Evolutionary conservation across 2,797 vertebrate species (phyloP), one percentile per base, ranked within the genome.

Genomic region (Selene dorsalis): DNA sequence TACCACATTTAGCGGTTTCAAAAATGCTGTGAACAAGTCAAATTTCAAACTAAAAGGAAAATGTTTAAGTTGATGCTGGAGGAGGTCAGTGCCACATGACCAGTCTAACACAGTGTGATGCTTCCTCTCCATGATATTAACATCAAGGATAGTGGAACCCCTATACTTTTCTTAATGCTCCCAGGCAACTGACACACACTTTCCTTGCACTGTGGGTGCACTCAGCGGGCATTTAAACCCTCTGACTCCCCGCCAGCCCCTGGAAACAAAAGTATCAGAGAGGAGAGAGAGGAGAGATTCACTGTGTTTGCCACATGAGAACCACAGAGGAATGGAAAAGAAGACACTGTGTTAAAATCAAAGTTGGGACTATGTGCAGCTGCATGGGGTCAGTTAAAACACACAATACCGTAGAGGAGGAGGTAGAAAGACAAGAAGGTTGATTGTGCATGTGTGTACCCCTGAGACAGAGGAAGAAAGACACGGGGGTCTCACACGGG

Each of bases 201-300:
- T 80, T 68, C 32, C 50, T 57, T 56, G 72, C 66, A 39, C 43
- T n/a, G 26, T 73, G 69, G 81, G 85, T 78, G 63, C 7, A 6
- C 78, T 75, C 87, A 73, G 88, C 55, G 75, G 77, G 79, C 50
- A 55, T 83, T 74, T 65, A 84, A 76, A 69, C 58, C 72, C 56
- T 84, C 52, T 82, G 77, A 88, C 70, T 85, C 82, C 58, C 55
- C 32, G 47, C 45, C 45, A 39, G 24, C 39, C 24, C 59, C 45
- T 66, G 58, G 75, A 86, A 83, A 73, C 24, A 35, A 82, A 84
- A 69, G 59, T 77, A 56, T 74, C 62, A 81, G 73, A 69, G 56
- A 30, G 3, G 30, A 30, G 30, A 30, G 3, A 67, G 47, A 18
- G 69, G 5, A 5, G 30, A 30, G 28, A 72, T 72, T 58, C n/a